Evolutionary conservation across 2,113 vertebrate genomes (phyloP).

Genomic region (Dicrurus megarhynchus): DNA sequence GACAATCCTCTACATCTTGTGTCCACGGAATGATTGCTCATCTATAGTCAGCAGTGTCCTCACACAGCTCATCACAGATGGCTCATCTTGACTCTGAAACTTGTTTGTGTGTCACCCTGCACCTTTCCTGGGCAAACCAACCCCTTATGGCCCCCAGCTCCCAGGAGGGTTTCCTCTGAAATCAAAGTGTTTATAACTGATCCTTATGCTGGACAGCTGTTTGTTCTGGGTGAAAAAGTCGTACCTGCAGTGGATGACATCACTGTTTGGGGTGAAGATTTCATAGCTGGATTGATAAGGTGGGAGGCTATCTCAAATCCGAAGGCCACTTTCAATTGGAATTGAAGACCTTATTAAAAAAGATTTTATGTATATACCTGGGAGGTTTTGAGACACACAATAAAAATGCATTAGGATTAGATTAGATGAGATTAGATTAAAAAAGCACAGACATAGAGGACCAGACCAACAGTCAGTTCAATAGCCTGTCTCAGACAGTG

Average conservation of each 20-base stretch:
- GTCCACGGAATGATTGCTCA: slow-evolving; percentile 26
- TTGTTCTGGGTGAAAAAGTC: background rate
- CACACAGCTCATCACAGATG: slow-evolving; percentile 1
- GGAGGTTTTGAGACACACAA: background rate
- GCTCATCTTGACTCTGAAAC: slow-evolving; percentile 20
- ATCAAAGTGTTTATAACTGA: background rate
- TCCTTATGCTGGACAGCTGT: background rate
- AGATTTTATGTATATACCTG: background rate
- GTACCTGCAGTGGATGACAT: accelerated
- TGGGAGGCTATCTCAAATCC: background rate
- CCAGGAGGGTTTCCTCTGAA: background rate
- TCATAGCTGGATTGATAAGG: background rate
- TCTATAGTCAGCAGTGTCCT: slow-evolving; percentile 29
- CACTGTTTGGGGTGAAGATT: background rate
- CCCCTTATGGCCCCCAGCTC: accelerated
- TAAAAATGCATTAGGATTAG: background rate
- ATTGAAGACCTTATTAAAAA: background rate
- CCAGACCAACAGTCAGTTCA: background rate
- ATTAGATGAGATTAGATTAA: background rate
- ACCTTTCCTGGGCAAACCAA: background rate
- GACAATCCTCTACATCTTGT: slow-evolving; percentile 41
- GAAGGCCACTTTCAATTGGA: background rate
- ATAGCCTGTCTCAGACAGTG: background rate
- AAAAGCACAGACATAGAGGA: background rate
- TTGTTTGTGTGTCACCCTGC: background rate